Evolutionary conservation across 23 tunicate genomes (phyloP).

Genomic region (Corella eumyota): DNA sequence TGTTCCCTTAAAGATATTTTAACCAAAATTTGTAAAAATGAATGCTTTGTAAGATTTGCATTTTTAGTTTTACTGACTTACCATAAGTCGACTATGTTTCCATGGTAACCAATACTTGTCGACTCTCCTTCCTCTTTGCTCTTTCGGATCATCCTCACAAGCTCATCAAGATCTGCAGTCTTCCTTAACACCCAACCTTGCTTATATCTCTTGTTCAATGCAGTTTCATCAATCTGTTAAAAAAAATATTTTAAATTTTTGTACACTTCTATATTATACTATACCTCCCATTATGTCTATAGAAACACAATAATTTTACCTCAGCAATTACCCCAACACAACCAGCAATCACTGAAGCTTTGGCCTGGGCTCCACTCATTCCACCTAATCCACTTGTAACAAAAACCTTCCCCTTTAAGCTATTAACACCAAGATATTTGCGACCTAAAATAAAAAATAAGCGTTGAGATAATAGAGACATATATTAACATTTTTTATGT

Average conservation of each 20-base stretch:
- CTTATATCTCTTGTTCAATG: slow-evolving; percentile 60
- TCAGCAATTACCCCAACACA: slow-evolving; percentile 95
- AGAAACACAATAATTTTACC: slow-evolving; percentile 31
- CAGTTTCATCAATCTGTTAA: slow-evolving; percentile 59
- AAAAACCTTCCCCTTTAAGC: slow-evolving; percentile 68
- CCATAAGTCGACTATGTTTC: slow-evolving; percentile 88
- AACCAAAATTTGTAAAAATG: slow-evolving; percentile 1
- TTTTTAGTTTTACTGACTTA: slow-evolving; percentile 18
- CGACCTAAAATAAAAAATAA: slow-evolving; percentile 26
- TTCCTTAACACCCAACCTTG: slow-evolving; percentile 92
- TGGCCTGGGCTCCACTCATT: slow-evolving; percentile 99
- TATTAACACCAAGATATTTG: slow-evolving; percentile 36
- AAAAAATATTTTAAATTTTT: not conserved
- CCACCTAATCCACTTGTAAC: slow-evolving; percentile 96
- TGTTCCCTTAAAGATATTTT: slow-evolving; percentile 49
- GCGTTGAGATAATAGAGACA: not conserved
- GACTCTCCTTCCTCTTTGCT: slow-evolving; percentile 18
- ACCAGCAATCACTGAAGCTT: slow-evolving; percentile 92
- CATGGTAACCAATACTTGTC: slow-evolving; percentile 85
- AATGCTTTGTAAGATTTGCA: not conserved
- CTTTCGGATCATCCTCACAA: slow-evolving; percentile 29
- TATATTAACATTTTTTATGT: too few species aligned
- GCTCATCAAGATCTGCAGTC: slow-evolving; percentile 54
- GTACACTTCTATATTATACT: not conserved
- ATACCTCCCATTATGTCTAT: not conserved